These are phyloP conservation scores for Microplitis manilae DNA, from an alignment of 2,888 invertebrate species.

Conservation along the genomic window DNA sequence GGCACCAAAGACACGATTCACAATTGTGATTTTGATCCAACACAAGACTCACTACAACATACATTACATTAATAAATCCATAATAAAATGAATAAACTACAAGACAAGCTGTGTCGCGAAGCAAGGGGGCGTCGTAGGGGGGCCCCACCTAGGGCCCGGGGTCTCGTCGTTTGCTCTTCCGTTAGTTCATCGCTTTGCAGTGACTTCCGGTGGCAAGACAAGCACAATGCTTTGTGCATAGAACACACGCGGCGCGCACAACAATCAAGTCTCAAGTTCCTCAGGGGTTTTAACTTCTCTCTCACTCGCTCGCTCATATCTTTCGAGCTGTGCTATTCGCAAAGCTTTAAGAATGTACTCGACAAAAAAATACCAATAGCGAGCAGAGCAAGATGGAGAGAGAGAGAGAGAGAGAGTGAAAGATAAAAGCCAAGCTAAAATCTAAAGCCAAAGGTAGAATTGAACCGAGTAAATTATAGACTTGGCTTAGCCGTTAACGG, in stretches of 20 bases:
- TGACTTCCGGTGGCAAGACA: conserved; percentile 70
- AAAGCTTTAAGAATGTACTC: conserved; percentile 32
- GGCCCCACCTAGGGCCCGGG: conserved; percentile 41
- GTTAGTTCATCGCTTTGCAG: conserved; percentile 71
- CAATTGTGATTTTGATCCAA: neutral
- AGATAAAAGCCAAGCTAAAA: conserved; percentile 46
- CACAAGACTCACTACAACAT: neutral
- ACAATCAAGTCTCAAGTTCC: conserved; percentile 72
- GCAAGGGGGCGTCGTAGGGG: conserved; percentile 13
- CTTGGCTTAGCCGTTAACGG: conserved; percentile 68
- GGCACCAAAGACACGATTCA: neutral
- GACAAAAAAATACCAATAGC: conserved; percentile 27
- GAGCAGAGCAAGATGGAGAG: neutral
- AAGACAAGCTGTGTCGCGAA: neutral
- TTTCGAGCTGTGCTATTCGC: neutral
- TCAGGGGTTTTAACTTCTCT: conserved; percentile 64
- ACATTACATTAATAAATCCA: neutral
- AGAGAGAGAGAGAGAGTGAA: conserved; percentile 49
- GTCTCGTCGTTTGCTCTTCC: conserved; percentile 62
- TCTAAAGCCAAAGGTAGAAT: conserved; percentile 40
- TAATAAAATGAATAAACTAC: neutral
- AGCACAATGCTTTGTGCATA: conserved; percentile 48
- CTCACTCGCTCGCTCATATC: conserved; percentile 26
- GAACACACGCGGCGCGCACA: conserved; percentile 67
- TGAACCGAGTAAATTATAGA: conserved; percentile 62